Conservation (phyloP, 1,140 invertebrate species). For the Eufriesea mexicana region DNA sequence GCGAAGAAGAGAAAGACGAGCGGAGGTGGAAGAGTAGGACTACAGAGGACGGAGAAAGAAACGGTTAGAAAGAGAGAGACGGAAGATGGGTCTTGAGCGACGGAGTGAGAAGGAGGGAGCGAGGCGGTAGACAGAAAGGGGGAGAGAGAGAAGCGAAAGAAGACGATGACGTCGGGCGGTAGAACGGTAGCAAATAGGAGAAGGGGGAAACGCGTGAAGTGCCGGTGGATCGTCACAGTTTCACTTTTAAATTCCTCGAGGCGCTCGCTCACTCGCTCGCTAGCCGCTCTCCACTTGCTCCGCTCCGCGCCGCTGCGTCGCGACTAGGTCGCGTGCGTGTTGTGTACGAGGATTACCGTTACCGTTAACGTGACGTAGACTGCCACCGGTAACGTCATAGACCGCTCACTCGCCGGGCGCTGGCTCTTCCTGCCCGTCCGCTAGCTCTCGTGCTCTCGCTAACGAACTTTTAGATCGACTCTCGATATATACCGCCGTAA, state of each 20-base stretch:
- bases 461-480: constrained; percentile 6
- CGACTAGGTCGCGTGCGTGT: constrained; percentile 75
- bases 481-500: no score
- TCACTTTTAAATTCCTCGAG: constrained; percentile 80
- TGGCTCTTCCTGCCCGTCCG: constrained; percentile 49
- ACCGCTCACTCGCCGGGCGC: constrained; percentile 45
- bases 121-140: background rate
- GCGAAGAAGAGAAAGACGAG: background rate
- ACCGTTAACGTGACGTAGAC: constrained; percentile 72
- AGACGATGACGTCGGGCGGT: constrained; percentile 33
- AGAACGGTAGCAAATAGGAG: constrained; percentile 50
- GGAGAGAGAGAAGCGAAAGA: constrained; percentile 17
- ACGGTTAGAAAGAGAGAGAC: background rate
- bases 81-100: no score
- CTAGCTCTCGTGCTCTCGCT: background rate
- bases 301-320: constrained; percentile 52
- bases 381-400: constrained; percentile 75
- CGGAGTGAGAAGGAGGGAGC: background rate
- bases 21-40: background rate
- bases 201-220: constrained; percentile 63
- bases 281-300: constrained; percentile 50
- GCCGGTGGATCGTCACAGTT: constrained; percentile 75
- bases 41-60: background rate
- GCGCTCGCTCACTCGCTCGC: constrained; percentile 61
- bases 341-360: constrained; percentile 77